Evolutionary conservation across 2,113 vertebrate genomes (phyloP), one percentile per base, ranked within the genome.

Genomic region (Antennarius striatus): DNA sequence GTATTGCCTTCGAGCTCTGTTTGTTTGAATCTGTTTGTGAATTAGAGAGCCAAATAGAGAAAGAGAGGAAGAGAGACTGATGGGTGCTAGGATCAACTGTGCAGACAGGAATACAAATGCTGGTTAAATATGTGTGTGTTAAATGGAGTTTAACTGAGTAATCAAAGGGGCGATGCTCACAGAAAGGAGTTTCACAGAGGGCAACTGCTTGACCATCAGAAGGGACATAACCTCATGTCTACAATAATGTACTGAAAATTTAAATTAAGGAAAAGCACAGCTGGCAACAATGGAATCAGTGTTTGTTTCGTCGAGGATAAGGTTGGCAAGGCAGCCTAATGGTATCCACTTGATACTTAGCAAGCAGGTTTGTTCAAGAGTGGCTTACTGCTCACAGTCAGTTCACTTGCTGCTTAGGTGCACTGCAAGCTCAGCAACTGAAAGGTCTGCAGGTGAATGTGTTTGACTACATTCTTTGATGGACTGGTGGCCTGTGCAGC

Each of bases 21-120:
- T 80, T 73, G 71, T 82, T 75, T 71, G 39, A 66, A 60, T 59
- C 63, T 80, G 75, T 75, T 61, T 81, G 73, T 57, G 73, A 32
- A 29, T 46, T 57, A 52, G 50, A 64, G 36, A 49, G 50, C 15
- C 10, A 48, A 15, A 63, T 39, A 68, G 45, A 73, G 52, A 63
- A 10, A 61, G 56, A 63, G 40, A 60, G 42, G 32, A 5, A 47
- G 53, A 54, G 46, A 56, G n/a, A 12, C 10, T 29, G 50, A 51
- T 2, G 61, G 54, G 59, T 32, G 62, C 50, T 22, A 13, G 46
- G 47, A 63, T 77, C 12, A 3, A 46, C 45, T 28, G 32, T 69
- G 59, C 62, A 59, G n/a, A 52, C 32, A 36, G 32, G 59, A 86
- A 86, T 69, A 80, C 67, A 75, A 82, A 73, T 73, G 43, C 50